These are phyloP conservation scores for Falcunculus frontatus DNA, from an alignment of 2,113 vertebrate genomes.

Conservation along the genomic window DNA sequence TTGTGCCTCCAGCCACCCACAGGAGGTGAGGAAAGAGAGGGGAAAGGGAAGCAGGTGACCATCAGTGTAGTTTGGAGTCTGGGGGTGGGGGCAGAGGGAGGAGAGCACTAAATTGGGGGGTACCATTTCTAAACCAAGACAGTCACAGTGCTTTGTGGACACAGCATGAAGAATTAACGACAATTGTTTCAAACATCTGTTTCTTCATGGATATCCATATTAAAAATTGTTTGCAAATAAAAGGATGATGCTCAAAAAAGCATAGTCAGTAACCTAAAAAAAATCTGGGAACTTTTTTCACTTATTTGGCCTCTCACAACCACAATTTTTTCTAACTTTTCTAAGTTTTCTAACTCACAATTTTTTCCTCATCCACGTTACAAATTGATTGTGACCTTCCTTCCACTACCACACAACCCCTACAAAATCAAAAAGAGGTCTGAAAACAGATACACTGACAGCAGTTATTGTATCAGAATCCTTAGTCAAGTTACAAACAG, in stretches of 20 bases:
- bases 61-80: neutral
- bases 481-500: neutral
- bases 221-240: neutral
- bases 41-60: neutral
- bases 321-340: neutral
- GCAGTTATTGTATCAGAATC: neutral
- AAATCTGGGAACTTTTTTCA: neutral
- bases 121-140: neutral
- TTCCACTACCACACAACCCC: neutral
- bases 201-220: neutral
- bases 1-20: neutral
- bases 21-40: neutral
- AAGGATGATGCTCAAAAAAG: neutral
- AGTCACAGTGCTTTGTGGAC: neutral
- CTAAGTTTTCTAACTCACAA: too few relatives aligned
- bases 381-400: neutral
- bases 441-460: neutral
- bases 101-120: accelerated
- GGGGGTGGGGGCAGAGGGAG: accelerated
- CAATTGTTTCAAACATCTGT: neutral
- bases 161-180: neutral
- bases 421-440: neutral
- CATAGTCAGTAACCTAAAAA: neutral
- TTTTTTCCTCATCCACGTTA: neutral
- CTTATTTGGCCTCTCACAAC: neutral